Evolutionary conservation across 2,888 invertebrate genomes (phyloP).

Genomic region (Selenia dentaria): DNA sequence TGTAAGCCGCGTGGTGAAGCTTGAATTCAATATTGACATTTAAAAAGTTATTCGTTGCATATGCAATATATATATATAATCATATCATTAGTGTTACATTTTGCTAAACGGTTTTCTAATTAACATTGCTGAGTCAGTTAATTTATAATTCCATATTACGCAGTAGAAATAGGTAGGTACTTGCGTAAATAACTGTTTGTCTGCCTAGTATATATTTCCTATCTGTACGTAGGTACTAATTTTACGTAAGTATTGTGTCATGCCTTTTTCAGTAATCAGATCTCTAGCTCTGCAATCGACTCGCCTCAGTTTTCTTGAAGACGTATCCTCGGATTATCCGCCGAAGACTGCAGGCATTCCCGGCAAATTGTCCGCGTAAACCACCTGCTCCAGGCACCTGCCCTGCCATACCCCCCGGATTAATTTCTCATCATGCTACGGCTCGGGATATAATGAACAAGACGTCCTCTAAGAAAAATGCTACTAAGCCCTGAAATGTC

Average conservation of each 20-base stretch:
- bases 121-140: too few species aligned
- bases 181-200: too few species aligned
- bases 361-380: constrained; percentile 62
- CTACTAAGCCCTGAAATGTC: constrained; percentile 64
- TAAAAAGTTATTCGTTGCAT: too few species aligned
- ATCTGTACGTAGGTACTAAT: too few species aligned
- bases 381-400: constrained; percentile 72
- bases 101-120: too few species aligned
- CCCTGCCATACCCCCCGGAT: constrained; percentile 57
- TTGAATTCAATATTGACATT: too few species aligned
- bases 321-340: constrained; percentile 51
- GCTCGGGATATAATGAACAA: constrained; percentile 71
- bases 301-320: constrained; percentile 35
- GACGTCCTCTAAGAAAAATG: constrained; percentile 67
- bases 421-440: constrained; percentile 80
- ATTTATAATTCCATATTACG: too few species aligned
- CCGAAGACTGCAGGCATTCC: constrained; percentile 31
- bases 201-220: too few species aligned
- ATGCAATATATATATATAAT: too few species aligned
- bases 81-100: too few species aligned
- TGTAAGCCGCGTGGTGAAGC: too few species aligned
- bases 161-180: too few species aligned
- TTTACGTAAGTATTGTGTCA: background rate
- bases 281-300: constrained; percentile 26
- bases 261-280: constrained; percentile 21